These are phyloP conservation scores for Chiloscyllium plagiosum DNA, from an alignment of 2,113 vertebrate species.

Conservation along the genomic window DNA sequence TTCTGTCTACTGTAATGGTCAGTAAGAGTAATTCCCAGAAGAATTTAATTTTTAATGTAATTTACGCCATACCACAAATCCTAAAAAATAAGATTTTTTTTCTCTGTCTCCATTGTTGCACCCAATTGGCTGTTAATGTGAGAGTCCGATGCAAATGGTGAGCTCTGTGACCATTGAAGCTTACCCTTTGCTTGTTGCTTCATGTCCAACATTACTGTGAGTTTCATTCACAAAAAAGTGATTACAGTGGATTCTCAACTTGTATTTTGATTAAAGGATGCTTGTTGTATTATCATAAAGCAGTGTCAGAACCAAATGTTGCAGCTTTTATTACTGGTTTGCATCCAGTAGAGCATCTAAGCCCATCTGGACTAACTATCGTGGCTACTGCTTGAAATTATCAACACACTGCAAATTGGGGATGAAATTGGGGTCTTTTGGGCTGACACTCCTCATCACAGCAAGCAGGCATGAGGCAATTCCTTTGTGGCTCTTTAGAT, in stretches of 20 bases:
- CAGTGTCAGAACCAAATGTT: not conserved
- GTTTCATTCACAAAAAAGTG: not conserved
- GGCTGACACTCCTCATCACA: not conserved
- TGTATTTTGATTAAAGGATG: too few relatives aligned
- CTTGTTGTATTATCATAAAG: not conserved
- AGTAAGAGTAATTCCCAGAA: not conserved
- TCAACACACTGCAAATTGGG: not conserved
- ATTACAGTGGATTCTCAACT: too few relatives aligned
- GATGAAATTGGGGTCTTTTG: not conserved
- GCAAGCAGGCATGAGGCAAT: not conserved
- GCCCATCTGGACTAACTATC: not conserved
- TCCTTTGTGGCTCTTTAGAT: constrained; percentile 23
- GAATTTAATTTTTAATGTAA: not conserved
- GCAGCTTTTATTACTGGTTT: not conserved
- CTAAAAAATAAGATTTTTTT: not conserved
- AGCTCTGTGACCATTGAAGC: not conserved
- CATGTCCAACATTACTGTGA: not conserved
- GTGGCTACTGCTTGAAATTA: not conserved
- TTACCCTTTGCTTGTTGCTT: not conserved
- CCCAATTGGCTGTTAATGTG: not conserved
- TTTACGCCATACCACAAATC: not conserved
- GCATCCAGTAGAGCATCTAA: not conserved
- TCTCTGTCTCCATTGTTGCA: not conserved
- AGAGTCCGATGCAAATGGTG: not conserved
- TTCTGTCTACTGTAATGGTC: not conserved